Conservation (phyloP, 1,140 invertebrate genomes). For the Octopus bimaculoides region DNA sequence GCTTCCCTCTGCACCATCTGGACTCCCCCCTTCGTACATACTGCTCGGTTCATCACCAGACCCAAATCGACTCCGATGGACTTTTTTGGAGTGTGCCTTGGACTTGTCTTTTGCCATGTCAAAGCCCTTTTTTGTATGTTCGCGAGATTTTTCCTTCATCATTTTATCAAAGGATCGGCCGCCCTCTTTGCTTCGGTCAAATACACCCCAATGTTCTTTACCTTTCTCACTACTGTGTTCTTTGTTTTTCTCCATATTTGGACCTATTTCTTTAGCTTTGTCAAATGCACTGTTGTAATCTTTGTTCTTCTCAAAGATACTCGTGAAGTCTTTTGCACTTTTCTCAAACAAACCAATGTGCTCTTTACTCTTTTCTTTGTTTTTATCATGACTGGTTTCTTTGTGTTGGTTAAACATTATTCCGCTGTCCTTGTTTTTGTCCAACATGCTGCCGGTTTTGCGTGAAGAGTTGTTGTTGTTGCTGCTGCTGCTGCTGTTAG, state of each 20-base stretch:
- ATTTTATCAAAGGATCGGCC: constrained; percentile 5
- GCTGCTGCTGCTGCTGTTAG: constrained; percentile 17
- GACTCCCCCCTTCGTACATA: constrained; percentile 20
- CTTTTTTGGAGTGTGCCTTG: constrained; percentile 16
- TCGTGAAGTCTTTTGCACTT: not conserved
- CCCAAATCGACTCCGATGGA: constrained; percentile 22
- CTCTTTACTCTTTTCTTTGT: not conserved
- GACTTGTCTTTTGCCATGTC: constrained; percentile 10
- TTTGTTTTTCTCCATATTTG: constrained; percentile 13
- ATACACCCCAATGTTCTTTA: constrained; percentile 9
- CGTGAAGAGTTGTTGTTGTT: not conserved
- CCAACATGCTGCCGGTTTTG: constrained; percentile 16
- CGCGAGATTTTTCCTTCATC: constrained; percentile 10
- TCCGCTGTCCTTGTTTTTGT: constrained; percentile 18
- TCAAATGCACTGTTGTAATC: constrained; percentile 7
- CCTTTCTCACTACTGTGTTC: constrained; percentile 8
- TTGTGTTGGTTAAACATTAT: constrained; percentile 15
- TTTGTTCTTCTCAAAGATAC: constrained; percentile 7
- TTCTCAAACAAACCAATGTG: not conserved
- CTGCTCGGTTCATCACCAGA: constrained; percentile 14
- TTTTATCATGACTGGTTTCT: constrained; percentile 12
- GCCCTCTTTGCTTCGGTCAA: constrained; percentile 7
- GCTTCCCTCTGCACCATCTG: constrained; percentile 4
- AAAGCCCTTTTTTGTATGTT: not conserved
- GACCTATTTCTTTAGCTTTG: not conserved